Evolutionary conservation across 2,888 invertebrate genomes (phyloP), one percentile per base, ranked within the genome.

Genomic region (Synergus gifuensis): DNA sequence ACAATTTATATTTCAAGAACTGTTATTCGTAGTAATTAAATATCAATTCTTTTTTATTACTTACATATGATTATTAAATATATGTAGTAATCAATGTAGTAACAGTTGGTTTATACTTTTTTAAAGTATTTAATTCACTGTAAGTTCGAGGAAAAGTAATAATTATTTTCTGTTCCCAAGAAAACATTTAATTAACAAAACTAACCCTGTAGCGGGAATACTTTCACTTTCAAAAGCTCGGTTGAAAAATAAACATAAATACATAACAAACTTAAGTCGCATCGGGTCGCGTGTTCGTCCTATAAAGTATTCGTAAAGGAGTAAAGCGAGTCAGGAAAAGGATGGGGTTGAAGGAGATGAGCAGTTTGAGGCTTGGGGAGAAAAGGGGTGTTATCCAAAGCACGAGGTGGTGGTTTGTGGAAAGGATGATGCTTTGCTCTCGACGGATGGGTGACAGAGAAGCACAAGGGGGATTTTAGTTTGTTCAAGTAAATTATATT

Each of bases 401-500:
- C 80, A 83, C 81, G 82, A 81, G 79, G 60, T 81, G 83, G 84
- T 85, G 83, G 85, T 83, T 83, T 84, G 82, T 83, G 83, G 83
- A 84, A 85, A 87, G 87, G 88, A 86, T 85, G 86, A 87, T 86
- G 85, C 83, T 84, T 83, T 83, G 83, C 81, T 44, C 28, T 46
- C 63, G 73, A 44, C 67, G 54, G 77, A 66, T 40, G 78, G 58
- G 77, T 18, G 77, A 63, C 60, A 63, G 77, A 42, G 79, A 79
- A 77, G 60, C 79, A 83, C 63, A 78, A 82, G 84, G 82, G 86
- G 90, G 90, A 89, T 89, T 90, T 89, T 87, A 90, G 91, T 91
- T 92, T 92, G 90, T 90, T 91, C 90, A 90, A 91, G 90, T 90
- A 91, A 92, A 92, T 92, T 92, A 91, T 91, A 92, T 92, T 91